phyloP scores from a whole-genome alignment of 2,113 vertebrate species.

The Trinectes maculatus region DNA sequence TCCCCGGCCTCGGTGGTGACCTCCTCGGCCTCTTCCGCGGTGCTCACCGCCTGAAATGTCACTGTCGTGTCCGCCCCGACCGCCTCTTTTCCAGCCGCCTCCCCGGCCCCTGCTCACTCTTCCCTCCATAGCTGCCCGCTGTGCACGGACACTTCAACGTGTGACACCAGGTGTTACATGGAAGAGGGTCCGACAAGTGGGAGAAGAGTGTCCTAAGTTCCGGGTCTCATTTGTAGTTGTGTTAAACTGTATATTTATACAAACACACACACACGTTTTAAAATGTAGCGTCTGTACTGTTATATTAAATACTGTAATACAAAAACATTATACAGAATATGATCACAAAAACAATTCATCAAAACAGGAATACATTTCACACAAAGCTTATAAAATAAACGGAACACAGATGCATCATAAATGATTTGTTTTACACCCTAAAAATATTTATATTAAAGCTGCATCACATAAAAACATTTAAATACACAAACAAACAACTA shows the following conservation, averaged over 20 bases:
- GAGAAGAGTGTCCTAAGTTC: constrained; percentile 48
- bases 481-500: too few relatives aligned
- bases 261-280: neutral
- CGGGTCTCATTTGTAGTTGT: neutral
- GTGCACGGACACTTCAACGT: constrained; percentile 23
- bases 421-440: neutral
- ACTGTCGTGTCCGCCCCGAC: constrained; percentile 50
- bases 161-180: constrained; percentile 60
- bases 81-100: constrained; percentile 72
- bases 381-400: too few relatives aligned
- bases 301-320: neutral
- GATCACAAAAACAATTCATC: too few relatives aligned
- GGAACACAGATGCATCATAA: too few relatives aligned
- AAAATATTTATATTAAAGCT: neutral
- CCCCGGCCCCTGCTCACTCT: constrained; percentile 66
- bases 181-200: constrained; percentile 35
- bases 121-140: constrained; percentile 66
- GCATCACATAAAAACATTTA: too few relatives aligned
- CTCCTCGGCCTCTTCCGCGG: constrained; percentile 76
- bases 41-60: constrained; percentile 56
- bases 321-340: too few relatives aligned
- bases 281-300: neutral
- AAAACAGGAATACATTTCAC: too few relatives aligned
- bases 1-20: constrained; percentile 67
- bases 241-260: neutral